Evolutionary conservation across 2,888 invertebrate species (phyloP).

Genomic region (Blastobasis adustella): DNA sequence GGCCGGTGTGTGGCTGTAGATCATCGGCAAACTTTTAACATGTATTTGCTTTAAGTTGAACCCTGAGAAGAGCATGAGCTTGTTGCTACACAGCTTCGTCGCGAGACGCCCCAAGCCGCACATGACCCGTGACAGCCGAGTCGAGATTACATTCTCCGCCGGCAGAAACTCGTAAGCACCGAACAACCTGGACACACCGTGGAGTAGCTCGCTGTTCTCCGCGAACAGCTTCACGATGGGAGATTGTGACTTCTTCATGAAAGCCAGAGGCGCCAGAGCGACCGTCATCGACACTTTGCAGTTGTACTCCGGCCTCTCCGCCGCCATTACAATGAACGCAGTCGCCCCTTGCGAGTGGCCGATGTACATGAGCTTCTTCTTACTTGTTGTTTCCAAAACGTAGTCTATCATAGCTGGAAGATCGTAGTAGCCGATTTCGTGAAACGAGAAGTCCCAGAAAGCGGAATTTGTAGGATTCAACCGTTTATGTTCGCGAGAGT

Average conservation of each 20-base stretch:
- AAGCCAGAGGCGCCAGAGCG: constrained; percentile 75
- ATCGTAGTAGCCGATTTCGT: constrained; percentile 83
- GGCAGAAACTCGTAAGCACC: constrained; percentile 79
- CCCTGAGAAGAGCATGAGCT: constrained; percentile 36
- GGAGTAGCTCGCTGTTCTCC: constrained; percentile 29
- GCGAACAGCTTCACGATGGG: constrained; percentile 41
- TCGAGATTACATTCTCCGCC: constrained; percentile 24
- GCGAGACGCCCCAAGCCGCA: constrained; percentile 28
- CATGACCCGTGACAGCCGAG: constrained; percentile 27
- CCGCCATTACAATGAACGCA: constrained; percentile 70
- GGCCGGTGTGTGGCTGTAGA: constrained; percentile 76
- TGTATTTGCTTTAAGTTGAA: constrained; percentile 32
- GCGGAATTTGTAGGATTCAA: constrained; percentile 20
- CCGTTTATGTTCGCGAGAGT: constrained; percentile 72
- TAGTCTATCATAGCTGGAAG: constrained; percentile 82
- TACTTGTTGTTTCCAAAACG: constrained; percentile 59
- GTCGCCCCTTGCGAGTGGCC: constrained; percentile 84
- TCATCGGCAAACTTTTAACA: constrained; percentile 71
- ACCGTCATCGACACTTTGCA: constrained; percentile 70
- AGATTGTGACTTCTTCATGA: constrained; percentile 56
- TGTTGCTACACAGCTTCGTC: constrained; percentile 11
- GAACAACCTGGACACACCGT: constrained; percentile 37
- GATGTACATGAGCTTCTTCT: constrained; percentile 74
- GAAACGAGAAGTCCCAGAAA: constrained; percentile 76
- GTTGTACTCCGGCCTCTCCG: constrained; percentile 72